These are phyloP conservation scores for Sinocyclocheilus anshuiensis DNA, from an alignment of 2,113 vertebrate genomes.

Conservation along the genomic window DNA sequence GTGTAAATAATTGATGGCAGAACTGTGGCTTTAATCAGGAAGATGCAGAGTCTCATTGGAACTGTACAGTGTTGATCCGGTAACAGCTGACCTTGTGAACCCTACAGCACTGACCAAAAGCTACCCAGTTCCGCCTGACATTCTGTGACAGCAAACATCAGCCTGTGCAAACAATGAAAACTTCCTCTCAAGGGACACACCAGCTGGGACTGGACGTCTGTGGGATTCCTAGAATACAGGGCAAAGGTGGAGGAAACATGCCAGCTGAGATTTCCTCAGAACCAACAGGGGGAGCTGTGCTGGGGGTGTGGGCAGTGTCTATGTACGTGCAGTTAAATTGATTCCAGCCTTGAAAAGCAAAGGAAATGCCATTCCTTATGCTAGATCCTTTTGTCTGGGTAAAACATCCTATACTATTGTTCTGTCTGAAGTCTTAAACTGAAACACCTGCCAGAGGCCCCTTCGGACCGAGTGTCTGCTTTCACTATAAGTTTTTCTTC, in stretches of 20 bases:
- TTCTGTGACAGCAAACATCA: constrained; percentile 7
- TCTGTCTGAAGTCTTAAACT: constrained; percentile 68
- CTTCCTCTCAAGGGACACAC: not conserved
- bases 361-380: constrained; percentile 69
- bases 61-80: not conserved
- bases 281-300: constrained; percentile 21
- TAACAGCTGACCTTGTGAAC: not conserved
- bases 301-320: not conserved
- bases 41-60: constrained; percentile 29
- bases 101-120: no score
- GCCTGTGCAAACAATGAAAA: constrained; percentile 17
- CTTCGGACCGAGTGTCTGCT: constrained; percentile 28
- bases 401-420: constrained; percentile 65
- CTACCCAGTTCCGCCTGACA: no score
- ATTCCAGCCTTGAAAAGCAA: constrained; percentile 69
- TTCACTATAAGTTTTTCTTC: constrained; percentile 53
- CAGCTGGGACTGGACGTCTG: not conserved
- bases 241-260: constrained; percentile 44
- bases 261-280: constrained; percentile 50
- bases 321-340: constrained; percentile 61
- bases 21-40: constrained; percentile 27
- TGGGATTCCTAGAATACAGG: constrained; percentile 27
- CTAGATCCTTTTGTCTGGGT: constrained; percentile 65
- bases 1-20: not conserved
- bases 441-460: constrained; percentile 67